Base-by-base conservation (phyloP, 1,140 invertebrate species). In the Drosophila equinoxialis region DNA sequence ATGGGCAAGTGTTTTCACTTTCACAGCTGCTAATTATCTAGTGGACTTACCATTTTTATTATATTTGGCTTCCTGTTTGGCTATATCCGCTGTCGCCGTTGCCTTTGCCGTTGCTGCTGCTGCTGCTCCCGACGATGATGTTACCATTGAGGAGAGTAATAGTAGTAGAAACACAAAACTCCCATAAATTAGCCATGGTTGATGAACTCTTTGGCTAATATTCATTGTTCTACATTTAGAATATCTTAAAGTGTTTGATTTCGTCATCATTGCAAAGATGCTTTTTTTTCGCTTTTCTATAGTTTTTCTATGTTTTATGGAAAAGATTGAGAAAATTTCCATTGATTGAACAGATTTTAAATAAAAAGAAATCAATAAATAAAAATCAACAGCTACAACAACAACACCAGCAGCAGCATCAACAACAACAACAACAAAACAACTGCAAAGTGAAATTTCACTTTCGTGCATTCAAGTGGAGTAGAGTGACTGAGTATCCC, bases 391-490 rank as follows among this genome's bases (percentile, higher is more conserved):
- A 60, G 11, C 57, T 45, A 6, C 57, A 60, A 33, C 70, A 42
- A 48, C 59, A 35, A 14, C 55, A 39, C 37, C 57, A 64, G 26
- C 65, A 72, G 30, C 61, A 59, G 58, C 58, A 51, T 7, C 6
- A 6, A 35, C 33, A n/a, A n/a, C n/a, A n/a, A 39, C 35, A 37
- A 37, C 10, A 37, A 37, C 35, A 68, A n/a, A 51, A 54, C 58
- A 67, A 68, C 81, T 68, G 71, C 78, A 72, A 70, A 86, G 83
- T 83, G 83, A 86, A 86, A 86, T 87, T 86, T 86, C 72, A 77
- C 83, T 85, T 85, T 85, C 62, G 74, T 72, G 65, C 58, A 74
- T 70, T 84, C 66, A 84, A 83, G 80, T 76, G 81, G 68, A 83
- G 63, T 84, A 17, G 33, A 39, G 37, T 17, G 17, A 17, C 0